Percentiles rank a stretch among this genome's conserved stretches.
Conservation (phyloP, 2,888 invertebrate species). For the Lycia hirtaria region DNA sequence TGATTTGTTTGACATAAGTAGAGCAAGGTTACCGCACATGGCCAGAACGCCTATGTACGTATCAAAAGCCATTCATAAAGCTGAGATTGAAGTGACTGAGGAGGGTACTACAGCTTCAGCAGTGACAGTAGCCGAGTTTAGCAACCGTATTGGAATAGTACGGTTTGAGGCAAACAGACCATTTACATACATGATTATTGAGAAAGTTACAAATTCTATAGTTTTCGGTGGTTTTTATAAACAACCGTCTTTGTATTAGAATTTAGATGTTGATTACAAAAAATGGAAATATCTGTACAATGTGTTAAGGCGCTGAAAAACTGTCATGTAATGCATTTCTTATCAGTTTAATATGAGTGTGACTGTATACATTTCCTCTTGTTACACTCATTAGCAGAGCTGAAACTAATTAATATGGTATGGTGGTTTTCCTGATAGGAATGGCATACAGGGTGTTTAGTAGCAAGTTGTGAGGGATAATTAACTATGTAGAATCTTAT, state of each 20-base stretch:
- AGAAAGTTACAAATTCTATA: constrained; percentile 83
- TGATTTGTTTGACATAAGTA: constrained; percentile 84
- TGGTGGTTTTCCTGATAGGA: too few relatives aligned
- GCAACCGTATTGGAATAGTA: constrained; percentile 83
- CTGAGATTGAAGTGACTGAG: constrained; percentile 90
- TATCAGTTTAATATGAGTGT: not conserved
- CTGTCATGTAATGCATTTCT: not conserved
- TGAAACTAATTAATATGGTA: too few relatives aligned
- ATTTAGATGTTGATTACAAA: not conserved
- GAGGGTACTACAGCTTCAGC: constrained; percentile 89
- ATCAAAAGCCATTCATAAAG: constrained; percentile 88
- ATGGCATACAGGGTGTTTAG: too few relatives aligned
- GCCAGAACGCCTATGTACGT: constrained; percentile 81
- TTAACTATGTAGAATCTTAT: too few relatives aligned
- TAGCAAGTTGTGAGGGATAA: too few relatives aligned
- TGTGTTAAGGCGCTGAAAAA: not conserved
- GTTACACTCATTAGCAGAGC: too few relatives aligned
- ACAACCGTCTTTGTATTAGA: constrained; percentile 64
- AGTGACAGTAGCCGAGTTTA: constrained; percentile 79
- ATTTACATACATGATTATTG: constrained; percentile 88
- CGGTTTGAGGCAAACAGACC: constrained; percentile 87
- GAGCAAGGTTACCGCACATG: constrained; percentile 72
- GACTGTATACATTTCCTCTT: not conserved
- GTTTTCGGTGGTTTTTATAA: constrained; percentile 76
- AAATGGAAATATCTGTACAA: not conserved